Base-by-base conservation (phyloP, 2,113 vertebrate genomes). In the Papio anubis region DNA sequence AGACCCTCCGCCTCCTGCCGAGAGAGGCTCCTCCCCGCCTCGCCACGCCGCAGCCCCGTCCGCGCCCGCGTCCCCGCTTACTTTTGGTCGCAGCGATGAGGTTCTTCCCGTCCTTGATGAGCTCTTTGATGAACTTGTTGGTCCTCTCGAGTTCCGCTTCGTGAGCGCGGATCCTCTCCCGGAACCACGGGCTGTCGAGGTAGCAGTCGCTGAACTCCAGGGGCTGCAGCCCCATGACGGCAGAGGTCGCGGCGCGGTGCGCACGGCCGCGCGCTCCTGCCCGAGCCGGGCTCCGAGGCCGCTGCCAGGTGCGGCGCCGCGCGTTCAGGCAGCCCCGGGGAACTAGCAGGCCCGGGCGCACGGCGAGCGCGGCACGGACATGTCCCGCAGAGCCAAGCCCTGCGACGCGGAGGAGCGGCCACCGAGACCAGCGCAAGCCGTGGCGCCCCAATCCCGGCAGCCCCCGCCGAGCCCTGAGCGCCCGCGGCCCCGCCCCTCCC, bases 141-240 rank as follows among this genome's bases (percentile, higher is more conserved):
- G 99, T 99, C 98, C 98, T 99, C 96, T 99, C 99, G 98, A 99
- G 98, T 98, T 99, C 99, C 27, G 99, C 99, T 98, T 99, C 99
- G 25, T 99, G 99, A 0, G 99, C 99, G 90, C 99, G 99, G 57
- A 99, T 99, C 96, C 99, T 98, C 82, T 99, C 99, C 98, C 99
- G 98, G 98, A 99, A 99, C 96, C 98, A 96, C 23, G 99, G 99
- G 97, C 99, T 99, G 98, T 99, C 99, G 98, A 99, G 98, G 98
- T 99, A 99, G 98, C 99, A 99, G 70, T 99, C 99, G 97, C 99
- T 99, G 97, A 99, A 99, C 97, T 99, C 99, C 98, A 99, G 96
- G 73, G 99, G 99, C 98, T 99, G 99, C 98, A 99, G 98, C 98
- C 99, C 99, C 99, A 99, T 99, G 96, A 97, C 98, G 18, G 97